Evolutionary conservation across 2,113 vertebrate species (phyloP).

Genomic region (Campylomormyrus tamandua): DNA sequence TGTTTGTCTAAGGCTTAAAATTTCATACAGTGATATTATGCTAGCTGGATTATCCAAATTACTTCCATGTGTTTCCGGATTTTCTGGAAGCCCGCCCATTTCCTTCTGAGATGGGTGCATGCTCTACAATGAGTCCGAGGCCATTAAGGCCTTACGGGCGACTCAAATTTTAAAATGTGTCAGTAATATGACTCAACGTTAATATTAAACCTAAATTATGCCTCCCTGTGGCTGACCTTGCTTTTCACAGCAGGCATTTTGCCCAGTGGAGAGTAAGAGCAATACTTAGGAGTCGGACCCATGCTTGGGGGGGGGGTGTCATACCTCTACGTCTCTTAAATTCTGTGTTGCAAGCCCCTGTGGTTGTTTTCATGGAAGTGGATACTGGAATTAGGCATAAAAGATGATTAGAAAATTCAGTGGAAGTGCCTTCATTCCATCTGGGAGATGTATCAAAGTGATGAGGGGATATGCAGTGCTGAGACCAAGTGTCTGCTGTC

Average conservation of each 20-base stretch:
- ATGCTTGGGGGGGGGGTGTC: slow-evolving; percentile 21
- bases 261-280: slow-evolving; percentile 41
- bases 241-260: slow-evolving; percentile 39
- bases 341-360: slow-evolving; percentile 46
- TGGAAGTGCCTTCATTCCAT: not conserved
- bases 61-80: not conserved
- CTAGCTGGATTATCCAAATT: not conserved
- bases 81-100: not conserved
- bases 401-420: slow-evolving; percentile 35
- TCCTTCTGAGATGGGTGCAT: not conserved
- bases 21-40: not conserved
- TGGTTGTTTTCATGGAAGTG: slow-evolving; percentile 38
- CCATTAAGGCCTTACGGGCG: slow-evolving; percentile 24
- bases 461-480: not conserved
- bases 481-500: slow-evolving; percentile 17
- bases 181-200: slow-evolving; percentile 31
- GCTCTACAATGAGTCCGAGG: slow-evolving; percentile 20
- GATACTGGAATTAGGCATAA: slow-evolving; percentile 42
- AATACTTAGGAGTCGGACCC: slow-evolving; percentile 23
- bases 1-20: not conserved
- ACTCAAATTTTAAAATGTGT: slow-evolving; percentile 27
- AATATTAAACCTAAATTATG: slow-evolving; percentile 48
- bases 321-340: slow-evolving; percentile 40
- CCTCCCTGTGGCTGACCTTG: slow-evolving; percentile 31
- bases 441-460: not conserved